A percentile compares a stretch with the other conserved stretches of the same genome.
Evolutionary conservation across 1,140 invertebrate species (phyloP).

Genomic region (Cotesia vestalis): DNA sequence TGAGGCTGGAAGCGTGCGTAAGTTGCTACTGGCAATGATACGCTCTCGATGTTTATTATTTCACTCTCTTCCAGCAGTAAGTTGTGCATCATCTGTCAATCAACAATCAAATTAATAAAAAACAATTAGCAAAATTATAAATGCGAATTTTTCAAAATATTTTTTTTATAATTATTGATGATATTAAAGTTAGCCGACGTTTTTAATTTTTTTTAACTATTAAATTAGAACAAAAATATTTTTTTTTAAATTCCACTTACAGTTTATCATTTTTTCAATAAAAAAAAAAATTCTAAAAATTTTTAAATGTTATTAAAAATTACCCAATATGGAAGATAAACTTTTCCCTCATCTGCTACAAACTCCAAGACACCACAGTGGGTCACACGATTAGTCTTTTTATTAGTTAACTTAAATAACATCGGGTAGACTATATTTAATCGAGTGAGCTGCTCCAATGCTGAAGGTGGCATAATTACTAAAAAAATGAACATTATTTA

Average conservation of each 20-base stretch:
- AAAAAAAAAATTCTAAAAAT: no score
- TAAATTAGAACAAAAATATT: no score
- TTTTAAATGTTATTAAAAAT: constrained; percentile 38
- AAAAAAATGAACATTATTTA: constrained; percentile 39
- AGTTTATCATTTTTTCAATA: no score
- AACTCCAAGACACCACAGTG: constrained; percentile 99
- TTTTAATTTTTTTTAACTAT: no score
- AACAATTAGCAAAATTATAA: no score
- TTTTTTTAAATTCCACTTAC: no score
- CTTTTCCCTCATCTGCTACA: constrained; percentile 98
- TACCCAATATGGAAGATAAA: constrained; percentile 98
- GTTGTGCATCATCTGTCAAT: constrained; percentile 96
- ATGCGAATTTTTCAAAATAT: no score
- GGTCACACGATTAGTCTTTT: constrained; percentile 84
- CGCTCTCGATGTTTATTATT: constrained; percentile 90
- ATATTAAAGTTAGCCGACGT: no score
- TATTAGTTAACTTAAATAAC: constrained; percentile 96
- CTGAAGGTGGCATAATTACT: constrained; percentile 99
- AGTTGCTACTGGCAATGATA: constrained; percentile 91
- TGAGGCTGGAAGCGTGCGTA: constrained; percentile 99
- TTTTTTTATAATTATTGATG: no score
- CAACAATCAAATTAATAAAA: constrained; percentile 41
- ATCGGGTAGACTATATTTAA: constrained; percentile 98
- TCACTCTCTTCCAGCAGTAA: constrained; percentile 91
- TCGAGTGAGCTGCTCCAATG: constrained; percentile 90